Base-by-base conservation (phyloP, 2,888 invertebrate genomes). In the Lithophane ornitopus region DNA sequence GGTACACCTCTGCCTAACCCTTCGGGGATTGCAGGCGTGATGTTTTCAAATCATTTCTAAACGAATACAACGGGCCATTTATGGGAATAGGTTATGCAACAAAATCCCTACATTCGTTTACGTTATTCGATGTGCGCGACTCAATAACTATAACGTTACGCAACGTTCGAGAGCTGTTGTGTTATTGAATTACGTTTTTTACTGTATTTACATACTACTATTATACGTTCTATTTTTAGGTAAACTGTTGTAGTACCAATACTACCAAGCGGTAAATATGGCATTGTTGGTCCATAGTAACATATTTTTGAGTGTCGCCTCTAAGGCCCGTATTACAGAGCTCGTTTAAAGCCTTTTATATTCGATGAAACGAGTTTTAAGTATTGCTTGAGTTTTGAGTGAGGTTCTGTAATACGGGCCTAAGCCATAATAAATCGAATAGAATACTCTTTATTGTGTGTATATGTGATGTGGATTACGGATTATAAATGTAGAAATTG, bases 161-260 rank as follows among this genome's bases (percentile, higher is more conserved):
- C 12, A 68, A 81, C 54, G 6, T 49, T 68, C 56, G 7, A 70
- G 59, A 28, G 16, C 34, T 49, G 41, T 66, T 71, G 69, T 81
- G 59, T 85, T 81, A 85, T 73, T 68, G 49, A 65, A 85, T 85
- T 73, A 82, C 44, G 34, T 46, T 70, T 81, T 80, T 76, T 52
- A 66, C 3, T 39, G 44, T 61, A 70, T 28, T 12, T 44, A 59
- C 11, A 2, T 22, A 44, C 4, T 46, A n/a, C n/a, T n/a, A n/a
- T n/a, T n/a, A 22, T 19, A 19, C 22, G 16, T 41, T 74, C 34
- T 78, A 74, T 69, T 70, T 58, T 66, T 76, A 49, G 19, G 1
- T 41, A 34, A 61, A 34, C 61, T 39, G 9, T 69, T 22, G 12
- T 22, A 22, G 26, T 52, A 44, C 22, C 16, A 16, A 12, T n/a